A percentile compares a stretch with the other conserved stretches of the same genome.
phyloP scores from a whole-genome alignment of 1,140 invertebrate species.

The Homalodisca vitripennis region DNA sequence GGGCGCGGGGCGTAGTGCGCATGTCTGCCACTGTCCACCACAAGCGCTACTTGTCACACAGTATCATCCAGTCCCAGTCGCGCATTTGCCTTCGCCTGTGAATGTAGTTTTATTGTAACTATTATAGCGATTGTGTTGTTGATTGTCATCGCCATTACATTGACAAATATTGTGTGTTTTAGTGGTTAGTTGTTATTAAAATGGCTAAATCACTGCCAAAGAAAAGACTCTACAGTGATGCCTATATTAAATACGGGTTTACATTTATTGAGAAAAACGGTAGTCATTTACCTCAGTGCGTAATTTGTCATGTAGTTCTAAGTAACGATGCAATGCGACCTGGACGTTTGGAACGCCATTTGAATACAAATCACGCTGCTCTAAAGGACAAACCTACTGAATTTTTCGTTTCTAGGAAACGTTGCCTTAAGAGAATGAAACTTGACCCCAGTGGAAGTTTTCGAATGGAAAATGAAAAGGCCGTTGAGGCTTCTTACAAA shows the following conservation, averaged over 20 bases:
- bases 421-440: slow-evolving; percentile 29
- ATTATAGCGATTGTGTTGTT: slow-evolving; percentile 6
- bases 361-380: slow-evolving; percentile 30
- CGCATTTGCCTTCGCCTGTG: neutral
- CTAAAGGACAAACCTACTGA: slow-evolving; percentile 27
- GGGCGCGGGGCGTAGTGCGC: neutral
- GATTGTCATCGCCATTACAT: neutral
- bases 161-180: neutral
- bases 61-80: neutral
- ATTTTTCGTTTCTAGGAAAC: slow-evolving; percentile 28
- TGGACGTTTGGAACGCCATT: slow-evolving; percentile 32
- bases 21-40: neutral
- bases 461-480: slow-evolving; percentile 27
- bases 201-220: slow-evolving; percentile 30
- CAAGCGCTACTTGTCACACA: neutral
- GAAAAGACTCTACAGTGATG: slow-evolving; percentile 33
- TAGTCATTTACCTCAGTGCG: slow-evolving; percentile 30
- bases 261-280: slow-evolving; percentile 30
- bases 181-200: slow-evolving; percentile 16
- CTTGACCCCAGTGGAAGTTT: slow-evolving; percentile 25
- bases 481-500: slow-evolving; percentile 32
- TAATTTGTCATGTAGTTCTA: slow-evolving; percentile 34
- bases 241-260: slow-evolving; percentile 37
- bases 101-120: neutral
- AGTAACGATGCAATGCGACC: slow-evolving; percentile 31